Base-by-base conservation (phyloP, 2,888 invertebrate genomes). In the Hetaerina titia region DNA sequence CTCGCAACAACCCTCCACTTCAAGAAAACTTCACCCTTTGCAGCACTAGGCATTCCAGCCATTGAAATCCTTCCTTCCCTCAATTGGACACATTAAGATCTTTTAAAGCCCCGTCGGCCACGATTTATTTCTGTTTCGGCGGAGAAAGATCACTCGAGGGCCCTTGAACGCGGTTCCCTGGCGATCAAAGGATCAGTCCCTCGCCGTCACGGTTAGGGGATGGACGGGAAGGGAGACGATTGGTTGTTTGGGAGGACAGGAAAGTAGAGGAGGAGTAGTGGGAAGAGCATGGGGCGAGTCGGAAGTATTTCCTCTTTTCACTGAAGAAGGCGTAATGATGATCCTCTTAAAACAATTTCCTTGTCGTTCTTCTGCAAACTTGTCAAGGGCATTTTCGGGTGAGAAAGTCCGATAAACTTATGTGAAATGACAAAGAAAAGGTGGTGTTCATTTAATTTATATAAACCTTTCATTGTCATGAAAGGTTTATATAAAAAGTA, bases 81-180 rank as follows among this genome's bases (percentile, higher is more conserved):
- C 81, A 81, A 81, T 81, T 81, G 81, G 81, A 81, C 81, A 81
- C 81, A 81, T 81, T 81, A 81, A 81, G 81, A 81, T 31, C 81
- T 31, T 31, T 81, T 31, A 11, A 31, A 81, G 31, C 25, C 11
- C 81, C 81, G 11, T 31, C 25, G 13, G 11, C 11, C 25, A 81
- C 81, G 81, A 81, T 81, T 81, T 81, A 81, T 81, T 81, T 31
- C 81, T 81, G 1, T n/a, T 31, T 81, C 22, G 81, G 81, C 0
- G 81, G 31, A 11, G 13, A 13, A 22, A 15, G 9, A 81, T 81
- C 31, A 31, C 31, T 13, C 2, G 69, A n/a, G 81, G 25, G 31
- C 31, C 81, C 31, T 31, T 81, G 31, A 81, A 31, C 31, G 81
- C 31, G 22, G 81, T 31, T 25, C 31, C 81, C 25, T 13, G 25